Evolutionary conservation across 35 echinoderm and acorn worm species (phyloP).

Genomic region (Apostichopus californicus): DNA sequence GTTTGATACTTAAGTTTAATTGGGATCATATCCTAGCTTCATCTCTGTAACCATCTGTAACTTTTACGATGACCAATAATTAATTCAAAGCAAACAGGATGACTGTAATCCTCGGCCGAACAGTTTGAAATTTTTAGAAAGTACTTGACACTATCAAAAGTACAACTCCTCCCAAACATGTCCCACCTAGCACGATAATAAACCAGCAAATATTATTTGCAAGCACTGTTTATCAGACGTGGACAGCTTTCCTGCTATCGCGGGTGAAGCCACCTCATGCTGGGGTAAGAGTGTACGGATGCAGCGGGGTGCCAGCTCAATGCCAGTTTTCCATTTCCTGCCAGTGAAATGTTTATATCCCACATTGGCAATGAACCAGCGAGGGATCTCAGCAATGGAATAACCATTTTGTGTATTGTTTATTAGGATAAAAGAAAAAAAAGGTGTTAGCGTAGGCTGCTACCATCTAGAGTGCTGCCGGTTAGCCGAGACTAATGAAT

Average conservation of each 20-base stretch:
- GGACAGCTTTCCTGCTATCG: neutral
- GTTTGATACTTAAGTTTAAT: no score
- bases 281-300: constrained; percentile 35
- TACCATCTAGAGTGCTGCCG: neutral
- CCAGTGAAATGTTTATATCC: constrained; percentile 30
- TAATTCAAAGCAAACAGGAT: no score
- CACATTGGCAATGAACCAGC: constrained; percentile 6
- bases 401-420: constrained; percentile 24
- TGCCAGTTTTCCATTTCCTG: constrained; percentile 32
- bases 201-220: constrained; percentile 8
- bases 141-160: neutral
- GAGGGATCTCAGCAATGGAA: constrained; percentile 21
- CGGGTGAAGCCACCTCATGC: neutral
- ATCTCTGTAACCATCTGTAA: no score
- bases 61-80: no score
- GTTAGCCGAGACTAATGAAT: neutral
- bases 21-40: no score
- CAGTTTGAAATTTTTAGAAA: no score
- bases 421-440: neutral
- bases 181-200: constrained; percentile 4
- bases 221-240: neutral
- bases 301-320: constrained; percentile 43
- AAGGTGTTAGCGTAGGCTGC: neutral
- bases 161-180: neutral
- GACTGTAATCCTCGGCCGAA: no score